Evolutionary conservation across 1,140 invertebrate species (phyloP).

Genomic region (Drosophila miranda): DNA sequence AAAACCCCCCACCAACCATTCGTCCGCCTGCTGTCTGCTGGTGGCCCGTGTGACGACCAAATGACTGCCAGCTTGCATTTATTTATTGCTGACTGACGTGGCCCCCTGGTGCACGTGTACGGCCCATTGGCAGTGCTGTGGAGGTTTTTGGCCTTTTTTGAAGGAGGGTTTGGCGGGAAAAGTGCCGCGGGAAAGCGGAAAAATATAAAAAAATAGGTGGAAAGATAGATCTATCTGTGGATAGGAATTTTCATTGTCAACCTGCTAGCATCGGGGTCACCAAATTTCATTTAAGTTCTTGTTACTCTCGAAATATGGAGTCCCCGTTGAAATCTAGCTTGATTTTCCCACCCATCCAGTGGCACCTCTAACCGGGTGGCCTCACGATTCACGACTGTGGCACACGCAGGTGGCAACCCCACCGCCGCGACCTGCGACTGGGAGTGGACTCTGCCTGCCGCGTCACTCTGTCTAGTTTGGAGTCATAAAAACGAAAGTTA

Average conservation of each 20-base stretch:
- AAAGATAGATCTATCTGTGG: too few relatives aligned
- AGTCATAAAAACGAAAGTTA: constrained; percentile 80
- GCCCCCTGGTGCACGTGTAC: constrained; percentile 37
- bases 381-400: constrained; percentile 18
- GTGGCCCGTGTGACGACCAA: constrained; percentile 73
- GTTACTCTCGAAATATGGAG: too few relatives aligned
- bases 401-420: constrained; percentile 51
- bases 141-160: not conserved
- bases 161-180: too few relatives aligned
- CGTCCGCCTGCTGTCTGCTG: constrained; percentile 53
- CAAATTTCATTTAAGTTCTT: too few relatives aligned
- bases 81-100: constrained; percentile 80
- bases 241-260: too few relatives aligned
- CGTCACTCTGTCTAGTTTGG: constrained; percentile 69
- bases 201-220: too few relatives aligned
- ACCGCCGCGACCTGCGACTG: not conserved
- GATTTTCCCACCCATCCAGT: too few relatives aligned
- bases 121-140: constrained; percentile 16
- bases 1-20: not conserved
- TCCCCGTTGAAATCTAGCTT: too few relatives aligned
- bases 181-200: too few relatives aligned
- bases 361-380: too few relatives aligned
- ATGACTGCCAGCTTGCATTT: constrained; percentile 79
- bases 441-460: constrained; percentile 3
- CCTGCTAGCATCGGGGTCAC: too few relatives aligned